Evolutionary conservation across 2,797 vertebrate species (phyloP).

Genomic region (Acomys russatus): DNA sequence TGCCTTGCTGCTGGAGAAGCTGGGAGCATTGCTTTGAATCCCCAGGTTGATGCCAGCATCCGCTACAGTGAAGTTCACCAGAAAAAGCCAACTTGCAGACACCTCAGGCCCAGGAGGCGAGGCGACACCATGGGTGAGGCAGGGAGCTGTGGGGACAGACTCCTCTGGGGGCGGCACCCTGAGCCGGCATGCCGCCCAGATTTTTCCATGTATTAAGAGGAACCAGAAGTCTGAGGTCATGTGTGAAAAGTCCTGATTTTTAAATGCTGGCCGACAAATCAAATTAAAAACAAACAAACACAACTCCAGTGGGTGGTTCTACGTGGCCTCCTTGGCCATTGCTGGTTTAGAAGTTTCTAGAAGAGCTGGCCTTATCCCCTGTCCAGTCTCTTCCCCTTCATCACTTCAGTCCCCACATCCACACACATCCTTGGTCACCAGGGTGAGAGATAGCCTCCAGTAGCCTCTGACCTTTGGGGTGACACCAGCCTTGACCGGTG

Average conservation of each 20-base stretch:
- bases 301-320: background rate
- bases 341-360: constrained; percentile 63
- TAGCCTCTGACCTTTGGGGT: background rate
- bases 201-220: background rate
- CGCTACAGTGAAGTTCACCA: background rate
- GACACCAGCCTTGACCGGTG: background rate
- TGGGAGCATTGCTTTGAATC: background rate
- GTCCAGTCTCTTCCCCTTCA: rapidly evolving
- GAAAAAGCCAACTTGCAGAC: background rate
- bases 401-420: rapidly evolving
- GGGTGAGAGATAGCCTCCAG: background rate
- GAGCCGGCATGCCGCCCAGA: background rate
- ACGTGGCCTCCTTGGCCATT: background rate
- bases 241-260: constrained; percentile 50
- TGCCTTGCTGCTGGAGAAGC: background rate
- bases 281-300: constrained; percentile 67
- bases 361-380: background rate
- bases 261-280: constrained; percentile 3
- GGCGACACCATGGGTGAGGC: background rate
- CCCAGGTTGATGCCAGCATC: background rate
- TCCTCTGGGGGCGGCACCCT: background rate
- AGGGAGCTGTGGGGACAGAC: background rate
- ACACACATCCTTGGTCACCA: background rate
- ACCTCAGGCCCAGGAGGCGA: background rate
- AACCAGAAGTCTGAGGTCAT: constrained; percentile 61